Evolutionary conservation across 2,888 invertebrate genomes (phyloP), one percentile per base, ranked within the genome.

Genomic region (Ophion slaviceki): DNA sequence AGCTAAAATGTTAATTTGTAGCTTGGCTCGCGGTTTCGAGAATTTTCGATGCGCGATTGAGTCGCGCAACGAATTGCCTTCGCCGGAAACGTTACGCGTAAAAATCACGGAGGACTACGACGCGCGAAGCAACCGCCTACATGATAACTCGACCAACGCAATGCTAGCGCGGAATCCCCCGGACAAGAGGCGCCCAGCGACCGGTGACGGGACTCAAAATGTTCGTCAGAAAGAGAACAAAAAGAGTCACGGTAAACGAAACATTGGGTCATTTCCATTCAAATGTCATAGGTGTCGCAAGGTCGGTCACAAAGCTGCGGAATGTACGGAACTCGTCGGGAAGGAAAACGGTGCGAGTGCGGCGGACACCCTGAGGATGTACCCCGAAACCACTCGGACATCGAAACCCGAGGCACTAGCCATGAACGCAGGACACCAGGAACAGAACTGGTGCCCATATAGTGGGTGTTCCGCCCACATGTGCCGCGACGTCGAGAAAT

Each of bases 31-130:
- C 2, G 89, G 62, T 4, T 93, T 86, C 64, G 92, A 93, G 59
- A 92, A 91, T 59, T 93, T 93, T 83, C 76, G 91, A 68, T 91
- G 90, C 36, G 92, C 92, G 0, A 91, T 93, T 4, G 92, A 93
- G 84, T 91, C 93, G 2, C 86, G 92, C 1, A 93, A 93, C 78
- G 85, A 86, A 4, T 80, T 93, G n/a, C 92, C 92, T 2, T 77
- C 53, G 2, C 89, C 90, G 1, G 91, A 92, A 67, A 75, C 70
- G 17, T 79, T 92, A 20, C 86, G 88, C 67, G 86, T 91, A 28
- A 92, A 92, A 89, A 90, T 92, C 7, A 66, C 91, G 5, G 92
- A 92, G 85, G 91, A 91, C 86, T 61, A 24, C 36, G 89, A 88
- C 17, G 89, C 89, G 90, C 89, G 91, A 32, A 82, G 72, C 57